Evolutionary conservation across 2,888 invertebrate species (phyloP), one percentile per base, ranked within the genome.

Genomic region (Bhutanitis thaidina): DNA sequence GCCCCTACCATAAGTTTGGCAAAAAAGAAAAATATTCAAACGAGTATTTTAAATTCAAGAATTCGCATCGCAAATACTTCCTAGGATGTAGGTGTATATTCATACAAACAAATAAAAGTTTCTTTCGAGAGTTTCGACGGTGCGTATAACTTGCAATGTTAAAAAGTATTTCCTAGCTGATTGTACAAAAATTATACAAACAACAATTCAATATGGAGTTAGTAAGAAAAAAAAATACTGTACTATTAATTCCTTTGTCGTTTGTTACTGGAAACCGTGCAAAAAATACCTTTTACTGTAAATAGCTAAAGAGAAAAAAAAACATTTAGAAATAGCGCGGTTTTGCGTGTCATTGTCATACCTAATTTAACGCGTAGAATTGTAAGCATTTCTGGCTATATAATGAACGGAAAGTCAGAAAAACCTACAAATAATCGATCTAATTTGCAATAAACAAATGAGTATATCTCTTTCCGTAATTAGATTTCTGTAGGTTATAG

Each of bases 1-100:
- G 29, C 43, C 49, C 30, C 32, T 43, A 39, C 43, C 27, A 38
- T n/a, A 25, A 44, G 43, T 43, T 29, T 27, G 8, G 10, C 16
- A 10, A 43, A 38, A 34, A 10, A 25, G 9, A n/a, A 37, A 29
- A 30, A 32, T 37, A 49, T 37, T 43, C 36, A 32, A 49, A 38
- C n/a, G 5, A 30, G 30, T 30, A 29, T n/a, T 43, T 32, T 32
- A 15, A 34, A 30, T 36, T 43, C 30, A n/a, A 43, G 34, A 12
- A 34, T 34, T 10, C 34, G 34, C 12, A 34, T 10, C 34, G 34
- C 12, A 34, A 34, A 13, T 49, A 20, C n/a, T 16, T 48, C 40
- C 25, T 35, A 15, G 25, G 12, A 12, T 1, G 13, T 14, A 27
- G 20, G 5, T 20, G 20, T 20, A 39, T n/a, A 39, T 39, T 39